These are phyloP conservation scores for Rynchops niger DNA, from an alignment of 2,113 vertebrate genomes.

Conservation along the genomic window DNA sequence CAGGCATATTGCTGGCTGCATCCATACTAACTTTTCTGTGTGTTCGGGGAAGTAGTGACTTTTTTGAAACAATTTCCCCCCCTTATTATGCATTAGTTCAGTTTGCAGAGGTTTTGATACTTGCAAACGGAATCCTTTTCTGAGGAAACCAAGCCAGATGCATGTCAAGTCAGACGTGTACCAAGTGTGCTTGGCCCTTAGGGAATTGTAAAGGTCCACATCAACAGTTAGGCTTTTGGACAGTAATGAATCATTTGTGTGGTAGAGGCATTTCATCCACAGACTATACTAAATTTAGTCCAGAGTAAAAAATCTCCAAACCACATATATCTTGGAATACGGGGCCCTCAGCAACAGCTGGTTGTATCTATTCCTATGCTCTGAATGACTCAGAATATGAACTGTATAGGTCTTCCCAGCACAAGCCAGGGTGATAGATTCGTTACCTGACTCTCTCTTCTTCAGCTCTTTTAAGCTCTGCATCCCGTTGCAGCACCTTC, in stretches of 20 bases:
- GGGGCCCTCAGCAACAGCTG: background rate
- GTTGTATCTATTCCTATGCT: background rate
- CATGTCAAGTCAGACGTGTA: accelerated
- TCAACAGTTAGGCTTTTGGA: background rate
- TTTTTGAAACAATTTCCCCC: background rate
- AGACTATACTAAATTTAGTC: background rate
- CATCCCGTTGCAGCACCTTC: constrained; percentile 87
- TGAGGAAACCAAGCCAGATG: background rate
- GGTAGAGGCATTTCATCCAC: background rate
- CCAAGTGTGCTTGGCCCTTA: background rate
- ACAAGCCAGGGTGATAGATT: background rate
- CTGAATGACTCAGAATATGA: background rate
- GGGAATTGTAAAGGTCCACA: background rate
- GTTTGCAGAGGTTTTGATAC: background rate
- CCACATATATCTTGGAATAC: background rate
- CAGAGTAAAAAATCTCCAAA: background rate
- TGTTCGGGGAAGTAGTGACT: background rate
- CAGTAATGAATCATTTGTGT: background rate
- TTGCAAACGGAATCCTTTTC: background rate
- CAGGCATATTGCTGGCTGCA: background rate
- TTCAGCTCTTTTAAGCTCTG: constrained; percentile 85
- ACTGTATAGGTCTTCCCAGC: background rate
- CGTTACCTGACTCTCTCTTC: constrained; percentile 88
- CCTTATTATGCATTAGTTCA: background rate
- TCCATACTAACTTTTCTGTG: background rate